These are phyloP conservation scores for Hyppa rectilinea DNA, from an alignment of 2,888 invertebrate species.

Conservation along the genomic window DNA sequence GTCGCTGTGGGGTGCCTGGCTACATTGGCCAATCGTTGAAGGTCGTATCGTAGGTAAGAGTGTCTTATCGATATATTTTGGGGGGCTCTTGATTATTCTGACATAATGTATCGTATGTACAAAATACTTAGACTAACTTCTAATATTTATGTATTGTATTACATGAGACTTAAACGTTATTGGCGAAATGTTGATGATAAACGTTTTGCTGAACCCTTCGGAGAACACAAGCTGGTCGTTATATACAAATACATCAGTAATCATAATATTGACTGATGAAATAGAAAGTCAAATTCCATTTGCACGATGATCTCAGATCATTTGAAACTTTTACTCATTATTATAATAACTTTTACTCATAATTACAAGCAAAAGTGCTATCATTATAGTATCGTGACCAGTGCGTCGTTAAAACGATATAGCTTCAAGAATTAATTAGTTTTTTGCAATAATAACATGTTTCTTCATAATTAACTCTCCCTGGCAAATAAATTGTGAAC, in stretches of 20 bases:
- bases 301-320: neutral
- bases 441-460: slow-evolving; percentile 37
- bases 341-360: slow-evolving; percentile 21
- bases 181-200: neutral
- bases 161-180: no score
- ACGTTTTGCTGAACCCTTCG: neutral
- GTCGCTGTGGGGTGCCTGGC: no score
- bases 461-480: slow-evolving; percentile 8
- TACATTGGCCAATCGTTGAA: neutral
- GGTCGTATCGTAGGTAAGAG: slow-evolving; percentile 24
- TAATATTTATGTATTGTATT: neutral
- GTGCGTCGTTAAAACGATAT: neutral
- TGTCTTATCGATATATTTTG: slow-evolving; percentile 32
- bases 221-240: neutral
- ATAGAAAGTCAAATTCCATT: slow-evolving; percentile 29
- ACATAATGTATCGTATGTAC: neutral
- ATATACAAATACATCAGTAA: neutral
- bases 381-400: slow-evolving; percentile 16
- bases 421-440: slow-evolving; percentile 35
- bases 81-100: slow-evolving; percentile 19
- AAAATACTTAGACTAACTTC: neutral
- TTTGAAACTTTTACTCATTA: slow-evolving; percentile 16
- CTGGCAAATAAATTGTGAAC: slow-evolving; percentile 17
- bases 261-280: neutral
- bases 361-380: slow-evolving; percentile 18